Conservation (phyloP, 2,797 vertebrate species). For the Scolopax bukidnonensis region DNA sequence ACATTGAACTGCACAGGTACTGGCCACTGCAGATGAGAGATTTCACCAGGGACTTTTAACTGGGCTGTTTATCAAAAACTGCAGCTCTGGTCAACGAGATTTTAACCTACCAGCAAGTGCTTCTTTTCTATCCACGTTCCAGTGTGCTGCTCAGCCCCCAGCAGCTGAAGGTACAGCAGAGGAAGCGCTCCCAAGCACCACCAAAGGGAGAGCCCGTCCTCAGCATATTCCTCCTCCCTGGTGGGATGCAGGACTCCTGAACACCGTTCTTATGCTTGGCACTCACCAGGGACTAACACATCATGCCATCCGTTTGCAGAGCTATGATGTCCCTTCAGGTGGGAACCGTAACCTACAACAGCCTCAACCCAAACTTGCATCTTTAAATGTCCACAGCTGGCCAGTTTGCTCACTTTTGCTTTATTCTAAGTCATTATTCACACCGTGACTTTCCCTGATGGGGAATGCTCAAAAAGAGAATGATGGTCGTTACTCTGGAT, state of each 20-base stretch:
- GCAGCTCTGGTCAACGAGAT: background rate
- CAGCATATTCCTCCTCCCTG: background rate
- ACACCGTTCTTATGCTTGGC: background rate
- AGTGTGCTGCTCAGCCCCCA: background rate
- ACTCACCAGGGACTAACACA: background rate
- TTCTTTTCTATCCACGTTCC: background rate
- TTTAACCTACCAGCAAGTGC: background rate
- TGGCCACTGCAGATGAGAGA: background rate
- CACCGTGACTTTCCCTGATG: background rate
- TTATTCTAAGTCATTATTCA: background rate
- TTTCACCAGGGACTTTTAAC: background rate
- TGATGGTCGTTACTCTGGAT: background rate
- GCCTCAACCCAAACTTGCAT: fast-evolving
- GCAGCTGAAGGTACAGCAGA: background rate
- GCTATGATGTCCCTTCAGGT: background rate
- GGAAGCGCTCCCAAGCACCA: background rate
- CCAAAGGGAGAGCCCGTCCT: background rate
- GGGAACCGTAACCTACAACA: background rate
- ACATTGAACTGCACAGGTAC: fast-evolving
- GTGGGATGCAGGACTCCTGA: background rate
- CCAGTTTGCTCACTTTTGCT: background rate
- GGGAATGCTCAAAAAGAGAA: background rate
- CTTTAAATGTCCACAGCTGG: background rate
- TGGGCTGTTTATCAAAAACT: background rate
- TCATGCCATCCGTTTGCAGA: background rate